Percentiles rank a stretch among this genome's conserved stretches.
Evolutionary conservation across 2,113 vertebrate species (phyloP).

Genomic region (Excalfactoria chinensis): DNA sequence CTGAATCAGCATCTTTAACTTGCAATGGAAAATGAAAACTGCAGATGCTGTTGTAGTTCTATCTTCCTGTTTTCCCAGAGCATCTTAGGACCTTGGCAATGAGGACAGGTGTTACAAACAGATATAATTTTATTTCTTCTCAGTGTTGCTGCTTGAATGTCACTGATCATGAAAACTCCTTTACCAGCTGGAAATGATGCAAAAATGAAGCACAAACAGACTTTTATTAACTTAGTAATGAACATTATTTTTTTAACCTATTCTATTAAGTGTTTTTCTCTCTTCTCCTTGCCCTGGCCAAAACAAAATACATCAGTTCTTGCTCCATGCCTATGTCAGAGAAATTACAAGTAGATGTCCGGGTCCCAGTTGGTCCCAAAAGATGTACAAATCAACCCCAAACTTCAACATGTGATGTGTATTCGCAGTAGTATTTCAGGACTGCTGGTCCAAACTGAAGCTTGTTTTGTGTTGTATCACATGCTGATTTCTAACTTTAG

Average conservation of each 20-base stretch:
- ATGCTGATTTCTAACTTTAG: not conserved
- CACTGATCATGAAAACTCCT: not conserved
- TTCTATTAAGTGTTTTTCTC: not conserved
- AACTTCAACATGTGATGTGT: not conserved
- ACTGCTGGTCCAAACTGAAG: not conserved
- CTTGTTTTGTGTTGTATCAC: not conserved
- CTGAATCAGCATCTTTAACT: slow-evolving; percentile 52
- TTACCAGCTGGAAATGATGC: not conserved
- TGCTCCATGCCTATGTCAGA: not conserved
- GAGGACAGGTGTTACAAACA: slow-evolving; percentile 30
- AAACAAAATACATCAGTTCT: not conserved
- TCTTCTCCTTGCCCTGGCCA: not conserved
- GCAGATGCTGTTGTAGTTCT: slow-evolving; percentile 69
- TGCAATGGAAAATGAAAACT: slow-evolving; percentile 61
- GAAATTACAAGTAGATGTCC: not conserved
- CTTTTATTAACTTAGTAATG: not conserved
- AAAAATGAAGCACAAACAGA: not conserved
- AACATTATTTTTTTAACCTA: not conserved
- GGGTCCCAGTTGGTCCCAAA: not conserved
- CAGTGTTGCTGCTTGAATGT: not conserved
- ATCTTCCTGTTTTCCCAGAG: slow-evolving; percentile 33
- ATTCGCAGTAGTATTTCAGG: not conserved
- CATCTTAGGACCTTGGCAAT: not conserved
- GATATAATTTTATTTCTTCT: not conserved
- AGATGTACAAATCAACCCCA: not conserved